Evolutionary conservation across 2,888 invertebrate species (phyloP).

Genomic region (Netelia fuscicornis): DNA sequence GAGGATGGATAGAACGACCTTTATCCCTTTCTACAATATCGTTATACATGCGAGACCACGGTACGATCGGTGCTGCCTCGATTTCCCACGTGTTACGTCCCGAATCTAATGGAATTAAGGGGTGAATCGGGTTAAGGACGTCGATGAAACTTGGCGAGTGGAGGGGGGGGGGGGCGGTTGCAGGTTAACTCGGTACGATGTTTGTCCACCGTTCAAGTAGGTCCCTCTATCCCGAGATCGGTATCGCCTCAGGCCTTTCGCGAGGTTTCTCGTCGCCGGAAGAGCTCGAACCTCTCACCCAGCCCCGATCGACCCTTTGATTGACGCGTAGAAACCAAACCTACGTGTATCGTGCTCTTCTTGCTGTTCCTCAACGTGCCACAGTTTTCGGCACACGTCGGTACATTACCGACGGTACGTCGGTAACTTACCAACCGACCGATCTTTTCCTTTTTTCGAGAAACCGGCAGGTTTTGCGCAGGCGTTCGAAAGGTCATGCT

Average conservation of each 20-base stretch:
- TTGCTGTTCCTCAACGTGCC: neutral
- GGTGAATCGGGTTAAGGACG: slow-evolving; percentile 64
- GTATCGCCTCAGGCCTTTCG: slow-evolving; percentile 56
- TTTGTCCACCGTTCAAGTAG: slow-evolving; percentile 70
- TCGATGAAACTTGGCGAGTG: slow-evolving; percentile 43
- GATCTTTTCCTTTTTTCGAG: slow-evolving; percentile 41
- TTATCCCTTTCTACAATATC: too few species aligned
- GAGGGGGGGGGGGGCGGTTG: slow-evolving; percentile 54
- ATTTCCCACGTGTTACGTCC: slow-evolving; percentile 75
- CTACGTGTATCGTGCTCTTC: neutral
- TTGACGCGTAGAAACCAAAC: slow-evolving; percentile 31
- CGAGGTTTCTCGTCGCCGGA: slow-evolving; percentile 49
- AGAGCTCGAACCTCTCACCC: neutral
- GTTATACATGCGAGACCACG: too few species aligned
- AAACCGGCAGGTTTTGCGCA: slow-evolving; percentile 25
- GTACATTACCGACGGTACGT: neutral
- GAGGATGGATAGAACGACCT: too few species aligned
- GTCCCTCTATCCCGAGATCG: slow-evolving; percentile 52
- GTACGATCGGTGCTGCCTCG: slow-evolving; percentile 61
- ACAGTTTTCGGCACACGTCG: slow-evolving; percentile 8
- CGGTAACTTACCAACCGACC: slow-evolving; percentile 55
- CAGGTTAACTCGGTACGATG: slow-evolving; percentile 71
- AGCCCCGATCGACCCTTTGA: slow-evolving; percentile 7
- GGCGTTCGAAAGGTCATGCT: neutral
- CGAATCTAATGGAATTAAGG: slow-evolving; percentile 68